Base-by-base conservation (phyloP, 2,113 vertebrate species). In the Tichodroma muraria region DNA sequence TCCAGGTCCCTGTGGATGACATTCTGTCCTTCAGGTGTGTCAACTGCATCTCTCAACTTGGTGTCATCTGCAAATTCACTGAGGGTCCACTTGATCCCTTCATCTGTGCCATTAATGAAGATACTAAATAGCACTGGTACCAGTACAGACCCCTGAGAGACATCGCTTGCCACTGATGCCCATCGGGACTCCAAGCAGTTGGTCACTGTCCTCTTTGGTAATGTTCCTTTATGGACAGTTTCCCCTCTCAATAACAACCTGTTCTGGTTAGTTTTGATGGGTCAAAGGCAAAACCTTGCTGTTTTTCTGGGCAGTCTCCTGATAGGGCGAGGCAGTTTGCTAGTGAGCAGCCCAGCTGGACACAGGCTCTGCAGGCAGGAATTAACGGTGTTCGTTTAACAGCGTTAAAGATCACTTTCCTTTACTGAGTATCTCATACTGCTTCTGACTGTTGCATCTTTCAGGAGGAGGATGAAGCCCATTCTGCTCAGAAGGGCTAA, bases 401-500 rank as follows among this genome's bases (percentile, higher is more conserved):
- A 2, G 38, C 47, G 31, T 71, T 85, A 33, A 70, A 49, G 50
- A 68, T 88, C 25, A 31, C 56, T 90, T 81, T 90, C 44, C 37
- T 81, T 68, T 83, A 38, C 44, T 6, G n/a, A 19, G 15, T 70
- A 28, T 70, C 66, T 72, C 24, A 4, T 44, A n/a, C 44, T 11
- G 20, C 24, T 80, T 69, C 64, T 80, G n/a, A 24, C 38, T 70
- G 31, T 57, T 64, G 45, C n/a, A 50, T 95, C 85, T 78, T 80
- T 63, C 52, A 72, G 84, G 88, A 89, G 30, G 54, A 88, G 57
- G 85, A 59, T 66, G 81, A 59, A 89, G 42, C 71, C 92, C 47
- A 25, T 91, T 73, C 69, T 96, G 53, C 77, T 88, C 83, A 31
- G 64, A 93, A 95, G 77, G 87, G 54, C 91, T 95, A 77, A 93